These are phyloP conservation scores for Homarus americanus DNA, from an alignment of 1,140 invertebrate species.

Conservation along the genomic window DNA sequence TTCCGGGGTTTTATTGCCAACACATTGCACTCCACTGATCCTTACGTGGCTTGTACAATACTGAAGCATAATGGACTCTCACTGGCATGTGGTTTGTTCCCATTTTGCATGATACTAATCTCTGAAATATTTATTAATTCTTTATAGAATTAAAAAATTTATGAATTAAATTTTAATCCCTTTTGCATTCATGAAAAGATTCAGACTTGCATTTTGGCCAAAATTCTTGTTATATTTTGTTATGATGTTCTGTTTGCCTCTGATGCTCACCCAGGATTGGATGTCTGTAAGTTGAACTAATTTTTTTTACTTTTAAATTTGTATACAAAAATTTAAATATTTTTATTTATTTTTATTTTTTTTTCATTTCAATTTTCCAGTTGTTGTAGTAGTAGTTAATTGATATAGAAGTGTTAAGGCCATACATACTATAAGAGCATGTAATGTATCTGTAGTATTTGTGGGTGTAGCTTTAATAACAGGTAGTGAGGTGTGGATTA, in stretches of 20 bases:
- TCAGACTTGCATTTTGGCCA: not conserved
- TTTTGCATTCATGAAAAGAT: not conserved
- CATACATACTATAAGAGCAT: too few relatives aligned
- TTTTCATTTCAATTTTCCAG: not conserved
- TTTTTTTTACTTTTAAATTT: constrained; percentile 18
- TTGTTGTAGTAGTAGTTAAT: not conserved
- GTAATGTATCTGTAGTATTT: too few relatives aligned
- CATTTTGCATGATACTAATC: not conserved
- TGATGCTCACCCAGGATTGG: constrained; percentile 51
- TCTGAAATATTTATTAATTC: not conserved
- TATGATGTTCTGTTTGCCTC: constrained; percentile 9
- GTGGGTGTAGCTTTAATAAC: too few relatives aligned
- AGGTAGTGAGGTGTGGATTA: too few relatives aligned
- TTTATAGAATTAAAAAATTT: not conserved
- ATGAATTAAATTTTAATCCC: not conserved
- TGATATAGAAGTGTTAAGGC: too few relatives aligned
- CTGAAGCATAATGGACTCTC: not conserved
- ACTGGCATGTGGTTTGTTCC: not conserved
- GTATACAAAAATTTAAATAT: constrained; percentile 50
- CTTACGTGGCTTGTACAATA: too few relatives aligned
- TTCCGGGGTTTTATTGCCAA: too few relatives aligned
- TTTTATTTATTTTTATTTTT: constrained; percentile 18
- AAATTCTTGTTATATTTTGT: not conserved
- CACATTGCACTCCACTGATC: not conserved
- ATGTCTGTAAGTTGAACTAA: constrained; percentile 55